These are phyloP conservation scores for Sussaba pulchella DNA, from an alignment of 2,888 invertebrate genomes.

Conservation along the genomic window DNA sequence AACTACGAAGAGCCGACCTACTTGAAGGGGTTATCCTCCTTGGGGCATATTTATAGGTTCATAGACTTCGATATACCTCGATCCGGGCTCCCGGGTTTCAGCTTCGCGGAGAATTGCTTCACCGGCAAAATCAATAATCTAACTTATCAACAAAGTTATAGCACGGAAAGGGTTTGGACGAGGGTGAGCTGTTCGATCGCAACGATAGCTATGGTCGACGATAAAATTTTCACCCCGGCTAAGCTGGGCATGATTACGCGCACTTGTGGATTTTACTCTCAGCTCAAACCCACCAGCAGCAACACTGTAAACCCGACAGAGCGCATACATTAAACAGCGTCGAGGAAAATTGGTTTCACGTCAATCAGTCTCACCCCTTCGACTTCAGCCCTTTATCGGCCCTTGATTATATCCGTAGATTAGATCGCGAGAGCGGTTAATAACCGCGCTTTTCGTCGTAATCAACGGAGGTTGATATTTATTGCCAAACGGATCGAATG, in stretches of 20 bases:
- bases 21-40: conserved; percentile 12
- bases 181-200: too few species aligned
- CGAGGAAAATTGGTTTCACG: conserved; percentile 28
- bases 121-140: conserved; percentile 25
- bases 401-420: neutral
- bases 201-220: conserved; percentile 19
- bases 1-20: conserved; percentile 2
- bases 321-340: conserved; percentile 14
- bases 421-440: neutral
- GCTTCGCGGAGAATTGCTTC: conserved; percentile 11
- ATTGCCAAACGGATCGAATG: neutral
- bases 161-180: neutral
- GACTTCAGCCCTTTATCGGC: neutral
- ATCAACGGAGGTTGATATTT: neutral
- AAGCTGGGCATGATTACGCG: conserved; percentile 20
- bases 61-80: neutral
- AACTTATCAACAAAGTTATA: conserved; percentile 39
- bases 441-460: neutral
- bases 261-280: conserved; percentile 32
- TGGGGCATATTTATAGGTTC: conserved; percentile 20
- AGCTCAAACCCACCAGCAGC: neutral
- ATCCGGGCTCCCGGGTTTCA: conserved; percentile 9
- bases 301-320: neutral
- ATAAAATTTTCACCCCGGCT: conserved; percentile 28
- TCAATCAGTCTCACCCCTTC: neutral